Conservation (phyloP, 1,140 invertebrate species). For the Rhynchophorus ferrugineus region DNA sequence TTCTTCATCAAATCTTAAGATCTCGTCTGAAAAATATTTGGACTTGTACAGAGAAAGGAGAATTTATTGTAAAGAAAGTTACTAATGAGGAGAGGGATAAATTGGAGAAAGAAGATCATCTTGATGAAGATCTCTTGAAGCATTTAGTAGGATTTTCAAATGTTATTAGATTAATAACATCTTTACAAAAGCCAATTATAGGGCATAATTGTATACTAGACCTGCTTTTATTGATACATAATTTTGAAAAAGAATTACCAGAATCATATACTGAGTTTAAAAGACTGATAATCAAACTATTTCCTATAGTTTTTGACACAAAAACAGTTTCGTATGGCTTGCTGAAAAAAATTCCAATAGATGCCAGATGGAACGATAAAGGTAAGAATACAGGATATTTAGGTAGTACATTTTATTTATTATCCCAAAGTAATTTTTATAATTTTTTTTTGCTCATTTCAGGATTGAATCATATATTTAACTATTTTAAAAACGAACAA, state of each 20-base stretch:
- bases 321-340: conserved; percentile 59
- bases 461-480: conserved; percentile 47
- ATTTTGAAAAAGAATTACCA: conserved; percentile 63
- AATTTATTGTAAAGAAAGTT: conserved; percentile 41
- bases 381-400: conserved; percentile 15
- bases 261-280: conserved; percentile 60
- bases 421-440: not conserved
- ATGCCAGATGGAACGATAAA: conserved; percentile 47
- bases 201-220: conserved; percentile 70
- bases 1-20: conserved; percentile 48
- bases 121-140: conserved; percentile 46
- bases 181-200: conserved; percentile 59
- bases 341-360: conserved; percentile 39
- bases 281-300: conserved; percentile 50
- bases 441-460: conserved; percentile 7
- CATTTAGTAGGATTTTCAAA: conserved; percentile 58
- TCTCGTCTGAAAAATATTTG: conserved; percentile 46
- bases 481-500: conserved; percentile 48
- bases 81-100: conserved; percentile 24
- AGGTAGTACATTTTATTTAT: not conserved
- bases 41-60: conserved; percentile 42
- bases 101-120: conserved; percentile 31
- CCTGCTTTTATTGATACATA: conserved; percentile 60
- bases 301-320: conserved; percentile 66
- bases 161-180: conserved; percentile 53